Percentiles rank a stretch among this genome's conserved stretches.
Conservation (phyloP, 2,797 vertebrate genomes). For the Sus cebifrons region DNA sequence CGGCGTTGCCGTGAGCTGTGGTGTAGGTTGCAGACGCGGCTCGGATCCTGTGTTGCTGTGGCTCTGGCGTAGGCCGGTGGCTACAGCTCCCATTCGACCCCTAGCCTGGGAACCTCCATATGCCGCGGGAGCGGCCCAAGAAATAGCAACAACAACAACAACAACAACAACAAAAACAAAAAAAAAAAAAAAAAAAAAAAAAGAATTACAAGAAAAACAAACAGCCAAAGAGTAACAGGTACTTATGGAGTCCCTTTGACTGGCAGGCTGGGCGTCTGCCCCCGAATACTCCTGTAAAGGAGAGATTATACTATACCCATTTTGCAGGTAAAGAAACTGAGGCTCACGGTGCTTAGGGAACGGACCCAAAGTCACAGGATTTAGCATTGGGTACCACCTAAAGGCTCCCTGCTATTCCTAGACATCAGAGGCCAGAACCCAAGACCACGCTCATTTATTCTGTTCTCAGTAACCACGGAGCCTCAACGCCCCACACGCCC, state of each 20-base stretch:
- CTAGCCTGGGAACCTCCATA: too few species aligned
- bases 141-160: too few species aligned
- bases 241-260: too few species aligned
- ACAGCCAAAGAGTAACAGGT: neutral
- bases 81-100: too few species aligned
- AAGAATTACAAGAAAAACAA: too few species aligned
- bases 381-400: fast-evolving
- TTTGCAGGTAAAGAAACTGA: neutral
- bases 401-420: conserved; percentile 83
- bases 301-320: neutral
- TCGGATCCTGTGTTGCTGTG: too few species aligned
- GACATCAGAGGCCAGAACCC: conserved; percentile 83
- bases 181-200: too few species aligned
- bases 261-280: fast-evolving
- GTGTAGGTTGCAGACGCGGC: too few species aligned
- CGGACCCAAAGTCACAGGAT: neutral
- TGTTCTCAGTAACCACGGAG: neutral
- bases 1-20: too few species aligned
- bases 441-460: neutral
- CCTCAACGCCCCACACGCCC: neutral
- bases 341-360: neutral
- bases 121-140: too few species aligned
- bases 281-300: neutral
- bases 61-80: too few species aligned
- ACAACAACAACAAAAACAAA: too few species aligned